These are phyloP conservation scores for Anomalospiza imberbis DNA, from an alignment of 2,797 vertebrate species.

Conservation along the genomic window DNA sequence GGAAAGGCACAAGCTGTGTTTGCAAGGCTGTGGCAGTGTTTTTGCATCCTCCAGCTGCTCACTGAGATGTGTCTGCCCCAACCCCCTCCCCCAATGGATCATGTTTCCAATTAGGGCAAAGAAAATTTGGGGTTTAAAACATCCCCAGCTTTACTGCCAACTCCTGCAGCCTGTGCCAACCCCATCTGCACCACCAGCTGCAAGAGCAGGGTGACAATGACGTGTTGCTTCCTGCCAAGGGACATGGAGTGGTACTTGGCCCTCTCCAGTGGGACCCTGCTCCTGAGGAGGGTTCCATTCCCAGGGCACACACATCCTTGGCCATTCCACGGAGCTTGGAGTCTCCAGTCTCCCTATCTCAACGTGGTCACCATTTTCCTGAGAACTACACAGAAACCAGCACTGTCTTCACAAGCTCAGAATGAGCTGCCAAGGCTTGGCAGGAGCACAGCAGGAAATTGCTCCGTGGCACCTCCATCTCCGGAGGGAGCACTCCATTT, in stretches of 20 bases:
- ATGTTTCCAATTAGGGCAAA: not conserved
- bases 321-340: not conserved
- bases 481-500: not conserved
- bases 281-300: not conserved
- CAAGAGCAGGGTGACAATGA: not conserved
- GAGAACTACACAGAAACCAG: not conserved
- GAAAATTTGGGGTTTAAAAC: not conserved
- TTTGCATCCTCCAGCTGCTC: not conserved
- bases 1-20: not conserved
- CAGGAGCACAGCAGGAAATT: not conserved
- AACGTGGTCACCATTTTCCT: not conserved
- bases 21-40: not conserved
- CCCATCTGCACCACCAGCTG: not conserved
- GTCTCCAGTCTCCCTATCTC: not conserved
- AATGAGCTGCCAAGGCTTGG: not conserved
- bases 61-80: not conserved
- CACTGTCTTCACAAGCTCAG: not conserved
- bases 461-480: not conserved
- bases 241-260: fast-evolving
- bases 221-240: not conserved
- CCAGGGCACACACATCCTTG: fast-evolving
- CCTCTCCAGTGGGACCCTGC: fast-evolving
- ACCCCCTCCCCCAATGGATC: fast-evolving
- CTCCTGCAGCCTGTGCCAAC: not conserved
- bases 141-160: not conserved